Evolutionary conservation across 2,113 vertebrate species (phyloP).

Genomic region (Balaeniceps rex): DNA sequence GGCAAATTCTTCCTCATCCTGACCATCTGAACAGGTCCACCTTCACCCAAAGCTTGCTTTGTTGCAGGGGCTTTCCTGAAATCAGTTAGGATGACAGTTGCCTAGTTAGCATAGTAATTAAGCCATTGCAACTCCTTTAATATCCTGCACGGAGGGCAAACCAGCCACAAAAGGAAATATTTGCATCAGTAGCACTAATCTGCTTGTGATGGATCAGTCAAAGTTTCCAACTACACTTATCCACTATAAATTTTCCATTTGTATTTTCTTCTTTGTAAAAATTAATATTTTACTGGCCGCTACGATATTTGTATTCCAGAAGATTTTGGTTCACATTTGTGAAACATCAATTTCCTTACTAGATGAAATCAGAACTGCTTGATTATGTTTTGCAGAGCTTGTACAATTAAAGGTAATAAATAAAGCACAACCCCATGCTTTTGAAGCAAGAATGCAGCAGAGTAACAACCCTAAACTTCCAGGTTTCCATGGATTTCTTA

Average conservation of each 20-base stretch:
- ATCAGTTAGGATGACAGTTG: not conserved
- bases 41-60: not conserved
- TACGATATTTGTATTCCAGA: not conserved
- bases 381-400: not conserved
- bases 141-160: not conserved
- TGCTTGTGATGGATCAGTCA: not conserved
- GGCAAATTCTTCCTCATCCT: not conserved
- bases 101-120: not conserved
- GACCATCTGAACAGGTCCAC: not conserved
- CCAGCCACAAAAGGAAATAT: not conserved
- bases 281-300: not conserved
- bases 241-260: not conserved
- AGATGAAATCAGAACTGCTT: not conserved
- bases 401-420: not conserved
- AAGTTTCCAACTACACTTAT: not conserved
- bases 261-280: not conserved
- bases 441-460: not conserved
- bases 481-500: not conserved
- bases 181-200: not conserved
- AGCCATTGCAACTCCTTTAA: not conserved
- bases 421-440: not conserved
- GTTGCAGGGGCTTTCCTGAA: not conserved
- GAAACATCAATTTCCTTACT: not conserved
- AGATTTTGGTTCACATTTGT: not conserved
- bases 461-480: not conserved